Percentiles rank a stretch among this genome's conserved stretches.
Evolutionary conservation across 2,797 vertebrate genomes (phyloP).

Genomic region (Sebastes miniatus): DNA sequence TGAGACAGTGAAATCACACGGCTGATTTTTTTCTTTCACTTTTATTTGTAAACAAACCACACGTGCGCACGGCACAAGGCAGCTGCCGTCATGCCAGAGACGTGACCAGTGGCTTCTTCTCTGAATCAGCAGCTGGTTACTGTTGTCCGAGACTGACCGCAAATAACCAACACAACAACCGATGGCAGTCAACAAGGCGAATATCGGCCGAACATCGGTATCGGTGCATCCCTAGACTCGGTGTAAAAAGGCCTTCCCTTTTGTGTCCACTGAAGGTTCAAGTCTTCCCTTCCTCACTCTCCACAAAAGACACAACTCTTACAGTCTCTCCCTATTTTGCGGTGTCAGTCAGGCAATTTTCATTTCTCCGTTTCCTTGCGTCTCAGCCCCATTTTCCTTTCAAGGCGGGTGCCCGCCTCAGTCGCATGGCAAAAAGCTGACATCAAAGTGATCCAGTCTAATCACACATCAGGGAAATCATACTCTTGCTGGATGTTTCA

Average conservation of each 20-base stretch:
- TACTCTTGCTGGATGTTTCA: conserved; percentile 32
- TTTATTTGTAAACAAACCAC: too few species aligned
- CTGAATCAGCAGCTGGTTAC: too few species aligned
- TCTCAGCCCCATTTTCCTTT: conserved; percentile 49
- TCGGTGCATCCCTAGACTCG: too few species aligned
- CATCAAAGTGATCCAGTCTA: conserved; percentile 63
- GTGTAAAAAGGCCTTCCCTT: not conserved
- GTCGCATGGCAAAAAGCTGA: conserved; percentile 42
- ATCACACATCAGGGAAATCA: conserved; percentile 70
- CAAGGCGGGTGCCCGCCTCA: conserved; percentile 7
- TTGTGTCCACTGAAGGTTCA: not conserved
- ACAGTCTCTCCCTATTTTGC: conserved; percentile 13
- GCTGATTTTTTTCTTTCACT: too few species aligned
- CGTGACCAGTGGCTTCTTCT: too few species aligned
- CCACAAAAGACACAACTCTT: not conserved
- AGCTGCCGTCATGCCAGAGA: too few species aligned
- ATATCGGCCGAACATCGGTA: too few species aligned
- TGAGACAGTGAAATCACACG: too few species aligned
- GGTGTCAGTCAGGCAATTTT: conserved; percentile 49
- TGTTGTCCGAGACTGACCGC: too few species aligned
- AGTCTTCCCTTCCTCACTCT: not conserved
- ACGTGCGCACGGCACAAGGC: too few species aligned
- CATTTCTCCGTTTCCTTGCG: conserved; percentile 4
- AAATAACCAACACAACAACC: too few species aligned
- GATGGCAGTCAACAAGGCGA: too few species aligned